Conservation (phyloP, 2,797 vertebrate genomes). For the Aeoliscus strigatus region DNA sequence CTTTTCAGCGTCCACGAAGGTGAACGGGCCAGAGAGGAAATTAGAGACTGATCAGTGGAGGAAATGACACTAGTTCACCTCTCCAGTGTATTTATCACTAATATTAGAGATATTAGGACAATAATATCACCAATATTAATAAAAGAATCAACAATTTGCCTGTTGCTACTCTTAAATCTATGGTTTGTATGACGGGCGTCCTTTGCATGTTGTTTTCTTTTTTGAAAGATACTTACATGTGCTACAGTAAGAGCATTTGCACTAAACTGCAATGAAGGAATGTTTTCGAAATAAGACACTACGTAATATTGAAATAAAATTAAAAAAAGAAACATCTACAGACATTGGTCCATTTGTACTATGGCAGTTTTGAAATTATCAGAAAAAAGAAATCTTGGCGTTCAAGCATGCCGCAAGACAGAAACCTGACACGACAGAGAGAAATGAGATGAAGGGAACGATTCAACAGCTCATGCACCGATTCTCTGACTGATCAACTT, state of each 20-base stretch:
- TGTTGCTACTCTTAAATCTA: conserved; percentile 44
- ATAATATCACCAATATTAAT: conserved; percentile 37
- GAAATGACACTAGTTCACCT: conserved; percentile 23
- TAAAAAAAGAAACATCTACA: conserved; percentile 73
- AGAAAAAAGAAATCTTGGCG: conserved; percentile 44
- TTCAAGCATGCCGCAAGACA: conserved; percentile 58
- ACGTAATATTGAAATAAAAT: conserved; percentile 62
- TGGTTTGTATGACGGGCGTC: conserved; percentile 47
- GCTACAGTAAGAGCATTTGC: conserved; percentile 74
- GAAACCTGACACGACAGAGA: conserved; percentile 25
- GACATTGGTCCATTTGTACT: conserved; percentile 79
- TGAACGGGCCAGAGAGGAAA: conserved; percentile 27
- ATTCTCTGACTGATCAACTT: conserved; percentile 25
- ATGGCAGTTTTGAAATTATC: conserved; percentile 75
- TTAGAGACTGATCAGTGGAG: conserved; percentile 11
- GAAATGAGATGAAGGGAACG: conserved; percentile 20
- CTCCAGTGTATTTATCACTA: conserved; percentile 42
- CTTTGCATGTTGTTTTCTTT: conserved; percentile 25
- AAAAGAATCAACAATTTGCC: conserved; percentile 41
- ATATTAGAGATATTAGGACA: conserved; percentile 34
- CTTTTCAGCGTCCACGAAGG: conserved; percentile 41
- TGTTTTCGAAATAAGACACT: conserved; percentile 87
- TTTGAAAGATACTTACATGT: conserved; percentile 67
- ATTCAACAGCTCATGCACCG: conserved; percentile 47
- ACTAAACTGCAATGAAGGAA: conserved; percentile 82